phyloP scores from a whole-genome alignment of 2,113 vertebrate species.

The Xenopus laevis region DNA sequence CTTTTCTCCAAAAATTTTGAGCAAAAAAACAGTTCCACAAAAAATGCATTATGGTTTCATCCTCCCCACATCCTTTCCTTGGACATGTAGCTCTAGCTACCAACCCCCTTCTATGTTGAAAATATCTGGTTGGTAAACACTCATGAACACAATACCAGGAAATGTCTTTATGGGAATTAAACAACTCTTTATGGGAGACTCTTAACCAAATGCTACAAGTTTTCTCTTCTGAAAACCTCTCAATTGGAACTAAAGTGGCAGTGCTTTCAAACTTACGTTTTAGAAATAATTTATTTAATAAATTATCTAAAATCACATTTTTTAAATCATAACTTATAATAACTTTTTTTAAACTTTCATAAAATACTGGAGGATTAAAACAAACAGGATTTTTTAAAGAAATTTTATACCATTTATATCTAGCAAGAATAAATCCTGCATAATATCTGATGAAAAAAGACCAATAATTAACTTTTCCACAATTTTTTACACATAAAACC shows the following conservation, averaged over 20 bases:
- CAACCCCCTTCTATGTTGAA: background rate
- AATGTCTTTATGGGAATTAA: background rate
- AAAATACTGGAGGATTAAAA: too few species aligned
- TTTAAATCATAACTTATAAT: too few species aligned
- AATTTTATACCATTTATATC: too few species aligned
- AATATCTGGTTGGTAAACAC: background rate
- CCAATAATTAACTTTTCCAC: background rate
- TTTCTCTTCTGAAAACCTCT: background rate
- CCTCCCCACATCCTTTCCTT: background rate
- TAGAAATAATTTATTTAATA: too few species aligned
- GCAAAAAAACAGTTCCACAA: too few species aligned
- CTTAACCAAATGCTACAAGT: background rate
- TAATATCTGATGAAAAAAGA: background rate
- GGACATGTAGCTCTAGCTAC: background rate
- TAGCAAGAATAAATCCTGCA: background rate
- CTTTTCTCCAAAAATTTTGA: too few species aligned
- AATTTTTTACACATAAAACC: too few species aligned
- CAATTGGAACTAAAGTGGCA: background rate
- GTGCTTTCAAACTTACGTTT: background rate
- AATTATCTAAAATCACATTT: too few species aligned
- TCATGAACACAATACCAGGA: background rate
- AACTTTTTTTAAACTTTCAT: too few species aligned
- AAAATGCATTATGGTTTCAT: too few species aligned
- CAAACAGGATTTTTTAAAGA: too few species aligned
- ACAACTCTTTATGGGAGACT: background rate